Percentiles rank a stretch among this genome's conserved stretches.
Evolutionary conservation across 2,113 vertebrate genomes (phyloP).

Genomic region (Sula dactylatra): DNA sequence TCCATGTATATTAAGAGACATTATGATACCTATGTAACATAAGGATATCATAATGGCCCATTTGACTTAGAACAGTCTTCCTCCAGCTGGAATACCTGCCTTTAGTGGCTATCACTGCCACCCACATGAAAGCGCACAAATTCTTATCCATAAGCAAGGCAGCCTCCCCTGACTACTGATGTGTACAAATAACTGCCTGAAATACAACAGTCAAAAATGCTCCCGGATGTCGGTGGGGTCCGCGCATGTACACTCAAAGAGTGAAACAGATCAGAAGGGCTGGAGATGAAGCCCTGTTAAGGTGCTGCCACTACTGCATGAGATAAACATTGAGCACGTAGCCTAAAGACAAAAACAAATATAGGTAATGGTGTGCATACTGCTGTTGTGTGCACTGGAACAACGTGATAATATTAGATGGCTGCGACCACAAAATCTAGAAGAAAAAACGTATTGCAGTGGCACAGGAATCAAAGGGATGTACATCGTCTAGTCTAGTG

Average conservation of each 20-base stretch:
- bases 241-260: background rate
- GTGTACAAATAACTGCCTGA: background rate
- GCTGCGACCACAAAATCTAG: background rate
- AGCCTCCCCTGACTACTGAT: background rate
- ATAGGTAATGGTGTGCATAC: background rate
- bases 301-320: background rate
- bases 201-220: background rate
- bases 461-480: background rate
- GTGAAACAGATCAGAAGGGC: background rate
- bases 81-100: background rate
- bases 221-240: accelerated
- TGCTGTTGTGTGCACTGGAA: background rate
- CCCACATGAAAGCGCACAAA: background rate
- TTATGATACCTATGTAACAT: background rate
- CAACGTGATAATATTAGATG: background rate
- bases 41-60: background rate
- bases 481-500: background rate
- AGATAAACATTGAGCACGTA: background rate
- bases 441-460: background rate
- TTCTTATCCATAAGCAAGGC: background rate
- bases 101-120: background rate
- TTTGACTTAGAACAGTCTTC: background rate
- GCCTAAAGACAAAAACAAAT: background rate
- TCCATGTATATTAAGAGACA: background rate
- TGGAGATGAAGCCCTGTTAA: background rate